Base-by-base conservation (phyloP, 2,797 vertebrate species). In the Borostomias antarcticus region DNA sequence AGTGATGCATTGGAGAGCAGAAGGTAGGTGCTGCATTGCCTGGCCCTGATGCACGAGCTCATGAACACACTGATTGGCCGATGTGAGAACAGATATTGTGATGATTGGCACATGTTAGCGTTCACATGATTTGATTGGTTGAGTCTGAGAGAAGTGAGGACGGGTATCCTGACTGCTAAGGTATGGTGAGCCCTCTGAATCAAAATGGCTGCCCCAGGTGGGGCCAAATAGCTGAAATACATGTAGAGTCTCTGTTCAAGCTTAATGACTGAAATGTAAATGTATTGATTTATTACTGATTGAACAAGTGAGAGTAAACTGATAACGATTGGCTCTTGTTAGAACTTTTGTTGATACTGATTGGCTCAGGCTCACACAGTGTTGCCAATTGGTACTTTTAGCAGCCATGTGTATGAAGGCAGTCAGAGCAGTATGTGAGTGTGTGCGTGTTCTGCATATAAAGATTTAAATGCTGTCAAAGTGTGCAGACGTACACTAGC, bases 11-110 rank as follows among this genome's bases (percentile, higher is more conserved):
- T 83, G 72, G 75, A 80, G 83, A 82, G 72, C 79, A 66, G 68
- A 86, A 89, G 85, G 87, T 89, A 88, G 87, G 88, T 86, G 80
- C 79, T 35, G 77, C 48, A 9, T 72, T 67, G 43, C 70, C 70
- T 50, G 53, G 70, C 88, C 64, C 87, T 7, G 7, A 17, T 30
- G 82, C 88, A 84, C 87, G 87, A 83, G 78, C 81, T 90, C 87
- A 90, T 88, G 86, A 88, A 81, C 77, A 70, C 87, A 64, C 80
- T 89, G 88, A 90, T 88, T 89, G 89, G 84, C 74, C 71, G 76
- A 82, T 73, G 75, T 66, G 81, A 75, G 75, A 13, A 80, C 69
- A 62, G 74, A 74, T 68, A 63, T 64, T 69, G 74, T 75, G 54
- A 69, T 66, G 80, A 80, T 78, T 53, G 75, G 72, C 83, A 69